phyloP scores from a whole-genome alignment of 1,140 invertebrate species.

The Papilio xuthus region DNA sequence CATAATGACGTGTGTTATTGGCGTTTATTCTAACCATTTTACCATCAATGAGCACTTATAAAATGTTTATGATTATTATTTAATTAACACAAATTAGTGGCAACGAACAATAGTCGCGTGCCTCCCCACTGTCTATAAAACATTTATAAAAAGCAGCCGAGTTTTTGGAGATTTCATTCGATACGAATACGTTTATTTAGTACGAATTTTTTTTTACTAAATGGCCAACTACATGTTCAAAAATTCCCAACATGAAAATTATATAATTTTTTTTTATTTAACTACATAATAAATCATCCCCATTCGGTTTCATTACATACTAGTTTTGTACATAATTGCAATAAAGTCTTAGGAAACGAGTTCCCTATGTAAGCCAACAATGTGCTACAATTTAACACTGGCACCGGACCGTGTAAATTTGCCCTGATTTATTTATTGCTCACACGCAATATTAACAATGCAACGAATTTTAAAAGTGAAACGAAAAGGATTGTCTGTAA shows the following conservation, averaged over 20 bases:
- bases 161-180: background rate
- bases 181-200: background rate
- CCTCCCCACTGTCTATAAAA: background rate
- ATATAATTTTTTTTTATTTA: background rate
- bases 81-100: slow-evolving; percentile 67
- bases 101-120: slow-evolving; percentile 40
- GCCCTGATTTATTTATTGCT: slow-evolving; percentile 79
- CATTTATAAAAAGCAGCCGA: background rate
- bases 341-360: slow-evolving; percentile 15
- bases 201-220: background rate
- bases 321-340: background rate
- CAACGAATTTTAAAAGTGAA: slow-evolving; percentile 75
- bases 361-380: slow-evolving; percentile 58
- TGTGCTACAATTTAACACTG: slow-evolving; percentile 57
- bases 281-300: slow-evolving; percentile 13
- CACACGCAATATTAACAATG: slow-evolving; percentile 77
- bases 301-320: background rate
- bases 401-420: slow-evolving; percentile 67
- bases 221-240: background rate
- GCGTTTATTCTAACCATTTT: slow-evolving; percentile 75
- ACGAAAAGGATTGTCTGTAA: slow-evolving; percentile 72
- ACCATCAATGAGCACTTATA: slow-evolving; percentile 72
- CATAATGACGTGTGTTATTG: slow-evolving; percentile 79
- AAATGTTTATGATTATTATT: slow-evolving; percentile 71
- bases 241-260: background rate